Conservation (phyloP, 1,140 invertebrate genomes). For the Cydia fagiglandana region DNA sequence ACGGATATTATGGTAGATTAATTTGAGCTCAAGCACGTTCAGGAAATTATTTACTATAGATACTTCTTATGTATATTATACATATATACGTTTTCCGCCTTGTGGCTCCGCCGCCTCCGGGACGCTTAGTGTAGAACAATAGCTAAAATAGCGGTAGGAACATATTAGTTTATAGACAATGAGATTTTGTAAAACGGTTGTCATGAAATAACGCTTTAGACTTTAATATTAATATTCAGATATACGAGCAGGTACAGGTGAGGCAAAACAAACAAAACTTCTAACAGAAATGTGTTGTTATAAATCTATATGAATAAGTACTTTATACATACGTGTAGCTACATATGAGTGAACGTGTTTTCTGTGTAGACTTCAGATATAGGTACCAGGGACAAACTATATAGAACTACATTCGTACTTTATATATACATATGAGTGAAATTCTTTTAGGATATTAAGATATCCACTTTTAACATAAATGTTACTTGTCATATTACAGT, state of each 20-base stretch:
- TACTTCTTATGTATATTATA: background rate
- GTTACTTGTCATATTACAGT: background rate
- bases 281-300: no score
- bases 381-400: no score
- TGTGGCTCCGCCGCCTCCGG: background rate
- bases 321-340: no score
- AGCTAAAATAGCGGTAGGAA: background rate
- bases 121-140: background rate
- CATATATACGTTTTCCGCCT: background rate
- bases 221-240: no score
- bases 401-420: no score
- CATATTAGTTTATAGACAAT: background rate
- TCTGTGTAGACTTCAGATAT: background rate
- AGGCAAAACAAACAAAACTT: background rate
- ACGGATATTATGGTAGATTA: constrained; percentile 30
- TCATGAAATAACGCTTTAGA: no score
- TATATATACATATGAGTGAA: no score
- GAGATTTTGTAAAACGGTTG: background rate
- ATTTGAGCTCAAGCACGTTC: constrained; percentile 13
- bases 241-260: no score
- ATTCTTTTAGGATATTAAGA: no score
- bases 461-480: background rate
- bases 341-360: no score
- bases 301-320: no score
- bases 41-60: constrained; percentile 25